A percentile compares a stretch with the other conserved stretches of the same genome.
Evolutionary conservation across 64 coral and sea anemone genomes (phyloP).

Genomic region (Stylophora pistillata): DNA sequence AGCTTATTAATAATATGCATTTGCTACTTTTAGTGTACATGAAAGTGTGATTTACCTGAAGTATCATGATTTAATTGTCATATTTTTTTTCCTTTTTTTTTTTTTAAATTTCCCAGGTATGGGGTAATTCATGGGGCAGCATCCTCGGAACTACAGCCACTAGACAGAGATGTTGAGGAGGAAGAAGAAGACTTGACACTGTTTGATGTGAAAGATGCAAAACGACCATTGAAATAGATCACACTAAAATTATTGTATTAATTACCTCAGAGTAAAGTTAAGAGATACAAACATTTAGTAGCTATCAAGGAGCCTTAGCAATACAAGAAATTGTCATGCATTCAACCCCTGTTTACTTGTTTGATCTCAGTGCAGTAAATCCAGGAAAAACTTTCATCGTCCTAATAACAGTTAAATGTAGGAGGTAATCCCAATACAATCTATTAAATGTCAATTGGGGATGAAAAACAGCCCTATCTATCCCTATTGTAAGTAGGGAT

Average conservation of each 20-base stretch:
- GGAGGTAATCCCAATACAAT: too few relatives aligned
- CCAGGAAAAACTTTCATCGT: too few relatives aligned
- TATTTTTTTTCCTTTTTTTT: background rate
- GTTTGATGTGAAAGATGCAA: slow-evolving; percentile 61
- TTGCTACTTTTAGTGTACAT: background rate
- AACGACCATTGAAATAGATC: slow-evolving; percentile 7
- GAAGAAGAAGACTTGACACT: slow-evolving; percentile 92
- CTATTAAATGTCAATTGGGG: too few relatives aligned
- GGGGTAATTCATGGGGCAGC: slow-evolving; percentile 76
- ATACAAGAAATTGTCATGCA: too few relatives aligned
- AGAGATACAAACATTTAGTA: background rate
- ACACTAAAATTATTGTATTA: background rate
- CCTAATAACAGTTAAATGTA: too few relatives aligned
- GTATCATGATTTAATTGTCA: background rate
- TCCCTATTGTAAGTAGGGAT: too few relatives aligned
- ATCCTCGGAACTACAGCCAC: slow-evolving; percentile 73
- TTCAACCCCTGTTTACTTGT: too few relatives aligned
- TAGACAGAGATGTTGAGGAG: slow-evolving; percentile 47
- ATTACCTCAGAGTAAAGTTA: background rate
- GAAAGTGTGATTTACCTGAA: background rate
- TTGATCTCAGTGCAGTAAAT: too few relatives aligned
- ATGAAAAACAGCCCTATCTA: too few relatives aligned
- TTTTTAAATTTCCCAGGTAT: slow-evolving; percentile 51
- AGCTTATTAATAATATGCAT: background rate
- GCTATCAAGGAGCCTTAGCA: too few relatives aligned